Evolutionary conservation across 2,797 vertebrate genomes (phyloP).

Genomic region (Eulemur coronatus): DNA sequence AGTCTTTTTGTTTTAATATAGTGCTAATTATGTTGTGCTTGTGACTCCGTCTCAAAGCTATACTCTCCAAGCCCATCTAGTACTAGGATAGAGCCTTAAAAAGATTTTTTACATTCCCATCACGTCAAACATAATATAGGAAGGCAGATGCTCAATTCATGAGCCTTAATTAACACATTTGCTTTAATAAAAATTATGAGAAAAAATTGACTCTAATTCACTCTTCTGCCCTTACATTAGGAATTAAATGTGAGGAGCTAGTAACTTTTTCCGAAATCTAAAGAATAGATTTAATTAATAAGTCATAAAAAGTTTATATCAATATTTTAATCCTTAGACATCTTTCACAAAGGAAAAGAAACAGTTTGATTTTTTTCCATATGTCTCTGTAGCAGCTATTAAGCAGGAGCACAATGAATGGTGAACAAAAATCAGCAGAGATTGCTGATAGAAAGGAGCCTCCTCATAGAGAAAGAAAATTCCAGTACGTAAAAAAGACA

Average conservation of each 20-base stretch:
- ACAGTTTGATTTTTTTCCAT: not conserved
- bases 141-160: constrained; percentile 55
- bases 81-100: not conserved
- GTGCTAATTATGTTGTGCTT: not conserved
- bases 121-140: not conserved
- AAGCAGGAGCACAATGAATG: not conserved
- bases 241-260: constrained; percentile 37
- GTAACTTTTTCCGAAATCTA: constrained; percentile 11
- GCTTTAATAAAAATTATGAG: constrained; percentile 53
- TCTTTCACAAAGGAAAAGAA: not conserved
- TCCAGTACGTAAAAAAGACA: not conserved
- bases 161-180: constrained; percentile 55
- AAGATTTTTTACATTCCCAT: not conserved
- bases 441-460: not conserved
- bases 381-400: not conserved
- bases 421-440: not conserved
- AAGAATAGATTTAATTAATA: constrained; percentile 26
- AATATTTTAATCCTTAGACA: not conserved
- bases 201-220: constrained; percentile 13
- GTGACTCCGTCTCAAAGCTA: not conserved
- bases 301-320: not conserved
- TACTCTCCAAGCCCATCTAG: not conserved
- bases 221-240: not conserved
- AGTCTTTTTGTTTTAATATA: constrained; percentile 4
- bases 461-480: constrained; percentile 49